Base-by-base conservation (phyloP, 2,888 invertebrate species). In the Drosophila neoperkinsi region DNA sequence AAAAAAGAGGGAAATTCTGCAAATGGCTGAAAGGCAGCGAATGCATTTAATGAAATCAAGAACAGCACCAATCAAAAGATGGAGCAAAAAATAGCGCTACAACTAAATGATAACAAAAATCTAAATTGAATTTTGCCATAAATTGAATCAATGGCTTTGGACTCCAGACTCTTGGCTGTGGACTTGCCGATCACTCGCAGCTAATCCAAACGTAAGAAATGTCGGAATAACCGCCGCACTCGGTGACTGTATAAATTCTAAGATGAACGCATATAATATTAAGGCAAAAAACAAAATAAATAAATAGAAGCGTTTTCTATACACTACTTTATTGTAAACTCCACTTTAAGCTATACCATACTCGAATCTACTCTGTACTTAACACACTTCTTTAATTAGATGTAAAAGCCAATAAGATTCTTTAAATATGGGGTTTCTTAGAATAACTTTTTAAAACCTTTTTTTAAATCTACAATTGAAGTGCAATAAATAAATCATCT, bases 41-140 rank as follows among this genome's bases (percentile, higher is more conserved):
- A 64, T 71, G 79, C 81, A 79, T 89, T 89, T 81, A 87, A 89
- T 87, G 79, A 84, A 86, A 87, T 89, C 76, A 84, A 84, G 65
- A 73, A 69, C 65, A 69, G 68, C 55, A 38, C 69, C 73, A 69
- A 64, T 71, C 62, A 69, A 73, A 74, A 61, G 66, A 16, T 66
- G 55, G 57, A 65, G 51, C 70, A 53, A 50, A 82, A 75, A 74
- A 64, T 69, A 30, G 31, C 52, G 56, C 71, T 75, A 87, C 85
- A 85, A 84, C 88, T 88, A 86, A 90, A 90, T 86, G 85, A 90
- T 86, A 80, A 68, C 78, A 90, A 86, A 91, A 90, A 84, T 89
- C 80, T 72, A 90, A 92, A 91, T 91, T 90, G 85, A 88, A 87
- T 85, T 86, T 86, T 76, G 82, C 90, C 91, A 91, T 92, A 91